Evolutionary conservation across 2,888 invertebrate genomes (phyloP), one percentile per base, ranked within the genome.

Genomic region (Dione juno): DNA sequence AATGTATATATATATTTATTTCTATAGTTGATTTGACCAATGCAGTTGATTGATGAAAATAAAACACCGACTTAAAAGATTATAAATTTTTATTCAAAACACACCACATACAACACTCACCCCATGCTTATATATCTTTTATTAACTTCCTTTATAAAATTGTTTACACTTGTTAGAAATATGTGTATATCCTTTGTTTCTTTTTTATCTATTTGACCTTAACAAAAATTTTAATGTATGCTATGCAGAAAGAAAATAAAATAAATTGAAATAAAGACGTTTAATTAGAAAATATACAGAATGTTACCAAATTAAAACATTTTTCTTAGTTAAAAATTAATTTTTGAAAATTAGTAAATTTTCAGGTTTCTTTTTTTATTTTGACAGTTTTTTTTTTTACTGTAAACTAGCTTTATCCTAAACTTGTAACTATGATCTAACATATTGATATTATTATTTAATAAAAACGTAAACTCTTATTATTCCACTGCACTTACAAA

Each of bases 11-110:
- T n/a, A n/a, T n/a, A n/a, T n/a, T n/a, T n/a, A n/a, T n/a, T n/a
- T n/a, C n/a, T n/a, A n/a, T n/a, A n/a, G n/a, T n/a, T n/a, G n/a
- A n/a, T n/a, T n/a, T n/a, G n/a, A n/a, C n/a, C n/a, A n/a, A n/a
- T n/a, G n/a, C n/a, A n/a, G n/a, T n/a, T n/a, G n/a, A n/a, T n/a
- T n/a, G n/a, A n/a, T n/a, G n/a, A n/a, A 28, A 70, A 63, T 68
- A 65, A 71, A 71, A 65, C 13, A 67, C 19, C 16, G 37, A 8
- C n/a, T 21, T 70, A 76, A 76, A 78, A 76, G 69, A 75, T 73
- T 85, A 85, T 84, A 87, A 88, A 88, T 82, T 88, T 88, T 84
- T 84, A 84, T 84, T 59, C 82, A 81, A 86, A 87, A 87, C 85
- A 85, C 84, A 81, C 76, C 78, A 83, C 80, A 79, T 82, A 80